phyloP scores from a whole-genome alignment of 2,888 invertebrate genomes.

The Clitarchus hookeri region DNA sequence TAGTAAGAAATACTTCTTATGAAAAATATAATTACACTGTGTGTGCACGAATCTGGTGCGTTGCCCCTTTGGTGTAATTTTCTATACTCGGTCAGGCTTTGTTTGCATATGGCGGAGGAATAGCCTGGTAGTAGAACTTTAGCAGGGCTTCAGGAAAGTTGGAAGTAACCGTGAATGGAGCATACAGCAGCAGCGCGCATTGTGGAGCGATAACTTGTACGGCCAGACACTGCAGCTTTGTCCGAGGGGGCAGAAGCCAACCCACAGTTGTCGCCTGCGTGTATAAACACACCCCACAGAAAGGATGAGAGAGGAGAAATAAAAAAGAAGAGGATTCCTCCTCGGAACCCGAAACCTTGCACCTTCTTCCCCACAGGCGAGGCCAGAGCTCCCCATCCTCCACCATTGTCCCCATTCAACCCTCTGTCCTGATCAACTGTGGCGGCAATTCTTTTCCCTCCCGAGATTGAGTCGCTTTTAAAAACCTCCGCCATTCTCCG shows the following conservation, averaged over 20 bases:
- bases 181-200: no score
- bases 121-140: no score
- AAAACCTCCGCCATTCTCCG: neutral
- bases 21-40: no score
- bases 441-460: neutral
- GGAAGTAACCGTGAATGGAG: no score
- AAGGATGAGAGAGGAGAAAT: neutral
- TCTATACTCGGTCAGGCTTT: no score
- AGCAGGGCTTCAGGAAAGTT: no score
- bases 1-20: no score
- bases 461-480: constrained; percentile 24
- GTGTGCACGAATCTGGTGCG: no score
- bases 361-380: no score
- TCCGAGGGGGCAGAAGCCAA: neutral
- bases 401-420: constrained; percentile 6
- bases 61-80: no score
- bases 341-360: neutral
- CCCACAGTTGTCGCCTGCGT: neutral
- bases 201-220: neutral
- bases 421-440: constrained; percentile 14
- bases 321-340: neutral
- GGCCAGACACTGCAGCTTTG: neutral
- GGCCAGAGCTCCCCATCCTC: neutral
- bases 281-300: neutral
- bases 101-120: no score